Evolutionary conservation across 1,140 invertebrate species (phyloP).

Genomic region (Drosophila prosaltans): DNA sequence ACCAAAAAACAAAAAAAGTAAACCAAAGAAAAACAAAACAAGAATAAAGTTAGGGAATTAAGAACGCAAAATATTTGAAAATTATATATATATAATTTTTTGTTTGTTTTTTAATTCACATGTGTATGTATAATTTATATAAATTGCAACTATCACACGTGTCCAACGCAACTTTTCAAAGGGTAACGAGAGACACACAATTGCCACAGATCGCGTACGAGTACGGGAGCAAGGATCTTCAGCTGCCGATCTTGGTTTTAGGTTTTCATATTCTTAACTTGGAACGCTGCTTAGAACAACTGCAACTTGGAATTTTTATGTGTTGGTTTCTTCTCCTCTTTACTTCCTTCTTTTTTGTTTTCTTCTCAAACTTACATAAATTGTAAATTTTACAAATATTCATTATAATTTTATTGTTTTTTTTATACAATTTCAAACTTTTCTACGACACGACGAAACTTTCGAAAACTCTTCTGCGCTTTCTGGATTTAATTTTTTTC

Average conservation of each 20-base stretch:
- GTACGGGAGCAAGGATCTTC: slow-evolving; percentile 49
- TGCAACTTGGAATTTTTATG: slow-evolving; percentile 71
- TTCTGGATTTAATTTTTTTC: slow-evolving; percentile 42
- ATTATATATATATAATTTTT: slow-evolving; percentile 60
- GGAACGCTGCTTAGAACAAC: slow-evolving; percentile 75
- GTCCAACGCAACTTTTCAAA: slow-evolving; percentile 46
- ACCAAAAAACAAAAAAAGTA: slow-evolving; percentile 19
- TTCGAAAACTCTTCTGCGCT: slow-evolving; percentile 57
- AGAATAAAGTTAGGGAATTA: slow-evolving; percentile 48
- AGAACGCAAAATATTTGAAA: slow-evolving; percentile 49
- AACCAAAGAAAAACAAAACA: slow-evolving; percentile 18
- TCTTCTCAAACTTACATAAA: slow-evolving; percentile 48
- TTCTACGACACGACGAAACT: slow-evolving; percentile 69
- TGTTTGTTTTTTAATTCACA: slow-evolving; percentile 54
- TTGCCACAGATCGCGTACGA: slow-evolving; percentile 68
- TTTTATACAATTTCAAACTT: slow-evolving; percentile 70
- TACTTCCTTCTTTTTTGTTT: slow-evolving; percentile 50
- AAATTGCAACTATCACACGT: slow-evolving; percentile 82
- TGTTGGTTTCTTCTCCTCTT: not conserved
- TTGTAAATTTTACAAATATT: slow-evolving; percentile 61
- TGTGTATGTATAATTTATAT: slow-evolving; percentile 77
- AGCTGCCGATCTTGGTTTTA: slow-evolving; percentile 56
- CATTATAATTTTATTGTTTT: slow-evolving; percentile 34
- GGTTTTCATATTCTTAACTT: slow-evolving; percentile 37
- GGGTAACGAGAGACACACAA: slow-evolving; percentile 63